Conservation (phyloP, 2,888 invertebrate genomes). For the Ernsta delagoae region DNA sequence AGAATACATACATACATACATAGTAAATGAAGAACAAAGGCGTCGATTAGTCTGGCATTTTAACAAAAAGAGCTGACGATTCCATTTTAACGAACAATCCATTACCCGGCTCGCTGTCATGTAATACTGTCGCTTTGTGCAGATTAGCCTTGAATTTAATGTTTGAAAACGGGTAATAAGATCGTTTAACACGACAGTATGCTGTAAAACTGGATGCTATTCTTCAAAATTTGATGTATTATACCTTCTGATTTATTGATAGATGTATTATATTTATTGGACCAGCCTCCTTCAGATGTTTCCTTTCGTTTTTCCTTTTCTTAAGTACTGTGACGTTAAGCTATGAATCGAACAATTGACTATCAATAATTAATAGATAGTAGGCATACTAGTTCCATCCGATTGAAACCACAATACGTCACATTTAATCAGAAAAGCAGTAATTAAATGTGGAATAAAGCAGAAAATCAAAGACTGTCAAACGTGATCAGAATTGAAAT, state of each 20-base stretch:
- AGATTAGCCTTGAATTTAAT: constrained; percentile 7
- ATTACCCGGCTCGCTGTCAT: background rate
- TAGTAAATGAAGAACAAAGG: constrained; percentile 5
- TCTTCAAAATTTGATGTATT: too few species aligned
- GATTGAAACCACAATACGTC: background rate
- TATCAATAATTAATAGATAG: too few species aligned
- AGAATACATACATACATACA: background rate
- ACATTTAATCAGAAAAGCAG: background rate
- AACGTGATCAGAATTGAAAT: background rate
- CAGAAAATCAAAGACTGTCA: background rate
- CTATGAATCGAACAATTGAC: too few species aligned
- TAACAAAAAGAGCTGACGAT: constrained; percentile 18
- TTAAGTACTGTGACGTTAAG: too few species aligned
- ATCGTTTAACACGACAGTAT: too few species aligned
- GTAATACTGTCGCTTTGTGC: constrained; percentile 5
- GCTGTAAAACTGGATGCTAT: too few species aligned
- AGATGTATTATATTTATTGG: too few species aligned
- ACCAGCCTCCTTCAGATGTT: too few species aligned
- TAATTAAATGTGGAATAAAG: background rate
- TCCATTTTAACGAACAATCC: constrained; percentile 15
- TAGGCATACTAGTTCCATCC: background rate
- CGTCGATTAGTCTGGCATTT: background rate
- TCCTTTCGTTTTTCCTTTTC: too few species aligned
- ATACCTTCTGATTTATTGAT: too few species aligned
- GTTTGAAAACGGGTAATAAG: background rate